Evolutionary conservation across 2,113 vertebrate species (phyloP), one percentile per base, ranked within the genome.

Genomic region (Forbesichthys papilliferus): DNA sequence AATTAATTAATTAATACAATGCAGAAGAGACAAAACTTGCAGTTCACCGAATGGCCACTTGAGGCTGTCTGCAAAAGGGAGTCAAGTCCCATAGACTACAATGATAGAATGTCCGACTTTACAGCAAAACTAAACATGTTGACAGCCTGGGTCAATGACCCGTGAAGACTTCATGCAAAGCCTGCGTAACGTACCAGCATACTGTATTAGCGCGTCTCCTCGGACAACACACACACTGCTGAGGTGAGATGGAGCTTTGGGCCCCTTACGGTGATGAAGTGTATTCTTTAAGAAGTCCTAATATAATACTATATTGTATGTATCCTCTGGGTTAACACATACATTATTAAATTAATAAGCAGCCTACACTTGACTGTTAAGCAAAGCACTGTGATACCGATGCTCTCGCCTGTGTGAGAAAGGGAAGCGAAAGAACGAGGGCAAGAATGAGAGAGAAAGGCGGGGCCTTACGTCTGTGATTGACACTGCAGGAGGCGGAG

Each of bases 401-500:
- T 42, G 1, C 36, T 6, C 4, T 8, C 16, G 20, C 27, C 27
- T 52, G 59, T 36, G 64, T 48, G 34, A 27, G 8, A 16, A 12
- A 47, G 60, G 20, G 46, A 27, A 46, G 6, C 52, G 18, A 64
- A 49, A 48, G 9, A 72, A 57, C 55, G 27, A 52, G 51, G 52
- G 18, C 61, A 49, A 48, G 9, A 72, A 57, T 58, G 47, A 48
- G 51, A 55, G 16, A 11, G 10, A 7, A 0, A 0, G 0, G 1
- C 4, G 33, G 0, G 5, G 3, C 9, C 91, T 87, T 80, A 98
- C 98, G 93, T 94, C 72, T 94, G 90, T 18, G 85, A 79, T 42
- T 88, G 92, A 89, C 96, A 94, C 58, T 91, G 94, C 65, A 98
- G 92, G 0, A 98, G 93, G 73, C 93, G 95, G 65, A 99, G 85